Evolutionary conservation across 2,797 vertebrate genomes (phyloP), one percentile per base, ranked within the genome.

Genomic region (Anguilla anguilla): DNA sequence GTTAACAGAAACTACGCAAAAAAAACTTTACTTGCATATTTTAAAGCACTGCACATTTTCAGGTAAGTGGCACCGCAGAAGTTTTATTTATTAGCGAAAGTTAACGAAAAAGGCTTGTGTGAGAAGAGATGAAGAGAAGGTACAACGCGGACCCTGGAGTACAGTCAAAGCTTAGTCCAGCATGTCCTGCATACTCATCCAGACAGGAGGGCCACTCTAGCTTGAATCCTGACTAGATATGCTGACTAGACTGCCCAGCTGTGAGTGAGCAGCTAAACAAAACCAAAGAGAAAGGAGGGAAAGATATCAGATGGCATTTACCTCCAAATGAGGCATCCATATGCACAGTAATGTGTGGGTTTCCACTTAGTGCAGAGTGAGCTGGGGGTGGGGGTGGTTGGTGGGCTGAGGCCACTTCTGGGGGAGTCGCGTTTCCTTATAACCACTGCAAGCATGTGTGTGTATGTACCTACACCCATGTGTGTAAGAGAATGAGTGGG

Each of bases 281-380:
- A 82, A 51, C 22, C 79, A 82, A 49, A 82, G 43, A 82, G 74
- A 79, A 2, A 31, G n/a, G 15, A 79, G 39, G 25, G 25, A 51
- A 49, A 11, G 11, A 51, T 10, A 51, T 51, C 79, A 82, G 79
- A 82, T 25, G 79, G 22, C 43, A 6, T 51, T 82, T 51, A 49
- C 79, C 46, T 51, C 43, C 22, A 82, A 51, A 82, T 11, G 46
- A 82, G 79, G 46, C 43, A 25, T n/a, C 79, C 79, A 82, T 35
- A 72, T 84, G 87, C 64, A 77, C 39, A 72, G 31, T 46, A 35
- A 51, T 64, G 28, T 84, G 69, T 79, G 69, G 46, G 46, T 82
- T 72, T 43, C 53, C 28, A 85, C 51, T 55, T 17, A 59, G 31
- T 7, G 31, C 19, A 31, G 28, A 77, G 28, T 22, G 35, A 35